Evolutionary conservation across 2,888 invertebrate species (phyloP), one percentile per base, ranked within the genome.

Genomic region (Ophion ventricosus): DNA sequence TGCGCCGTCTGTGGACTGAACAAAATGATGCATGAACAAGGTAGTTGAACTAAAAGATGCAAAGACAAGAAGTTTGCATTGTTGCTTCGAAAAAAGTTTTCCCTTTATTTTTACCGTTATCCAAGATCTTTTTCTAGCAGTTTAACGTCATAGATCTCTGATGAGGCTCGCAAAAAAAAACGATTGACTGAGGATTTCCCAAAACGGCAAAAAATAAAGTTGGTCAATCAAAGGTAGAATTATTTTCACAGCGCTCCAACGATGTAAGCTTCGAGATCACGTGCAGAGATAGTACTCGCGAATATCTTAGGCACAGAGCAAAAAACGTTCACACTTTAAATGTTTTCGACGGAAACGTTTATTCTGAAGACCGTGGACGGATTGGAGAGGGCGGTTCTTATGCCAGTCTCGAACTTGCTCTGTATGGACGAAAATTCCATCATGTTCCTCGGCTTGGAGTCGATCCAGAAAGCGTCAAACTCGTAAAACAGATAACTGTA

Each of bases 381-480:
- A 92, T 97, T 96, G 72, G 96, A 94, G 82, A 98, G 94, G 84
- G 95, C 95, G 85, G 94, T 93, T 90, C 96, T 95, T 69, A 98
- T 96, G 82, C 95, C 95, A 87, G 95, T 95, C 92, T 98, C 98
- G 94, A 98, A 99, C 90, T 96, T 96, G 89, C 97, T 96, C 92
- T 97, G 96, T 81, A 99, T 97, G 67, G 95, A 95, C 49, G 98
- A 97, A 93, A 99, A 99, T 91, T 99, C 98, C 99, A 99, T 99
- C 86, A 99, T 98, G 92, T 98, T 97, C 87, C 95, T 95, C 0
- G 99, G 99, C 91, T 98, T 97, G 26, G 97, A 97, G 86, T 96
- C 96, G 88, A 98, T 95, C 99, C 99, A 99, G 93, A 97, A 97
- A 90, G 97, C 96, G 94, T 99, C 98, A 94, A 99, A 99, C 91